Evolutionary conservation across 2,113 vertebrate species (phyloP).

Genomic region (Quiscalus mexicanus): DNA sequence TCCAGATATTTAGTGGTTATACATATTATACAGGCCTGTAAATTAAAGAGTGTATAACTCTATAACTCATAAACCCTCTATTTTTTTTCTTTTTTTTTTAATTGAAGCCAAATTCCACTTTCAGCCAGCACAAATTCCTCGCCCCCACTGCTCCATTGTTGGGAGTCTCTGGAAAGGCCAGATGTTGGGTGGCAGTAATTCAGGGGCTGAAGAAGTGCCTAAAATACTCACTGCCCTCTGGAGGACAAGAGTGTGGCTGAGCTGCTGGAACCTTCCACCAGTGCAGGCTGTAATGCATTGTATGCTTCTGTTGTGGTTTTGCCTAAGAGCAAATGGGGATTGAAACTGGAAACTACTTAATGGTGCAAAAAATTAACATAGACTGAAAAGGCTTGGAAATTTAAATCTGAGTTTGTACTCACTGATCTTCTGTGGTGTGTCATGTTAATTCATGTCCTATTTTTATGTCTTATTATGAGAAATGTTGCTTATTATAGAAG

Average conservation of each 20-base stretch:
- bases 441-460: constrained; percentile 4
- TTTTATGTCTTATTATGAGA: constrained; percentile 37
- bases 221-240: neutral
- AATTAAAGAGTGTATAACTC: constrained; percentile 12
- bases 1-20: constrained; percentile 3
- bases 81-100: neutral
- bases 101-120: constrained; percentile 50
- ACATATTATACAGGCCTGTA: neutral
- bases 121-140: neutral
- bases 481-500: constrained; percentile 25
- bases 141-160: neutral
- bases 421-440: neutral
- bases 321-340: neutral
- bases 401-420: neutral
- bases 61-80: neutral
- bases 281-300: neutral
- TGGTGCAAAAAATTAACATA: constrained; percentile 49
- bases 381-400: neutral
- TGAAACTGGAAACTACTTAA: constrained; percentile 60
- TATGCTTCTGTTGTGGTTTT: constrained; percentile 6
- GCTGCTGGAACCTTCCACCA: neutral
- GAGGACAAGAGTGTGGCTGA: neutral
- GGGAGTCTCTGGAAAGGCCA: constrained; percentile 12
- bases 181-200: neutral
- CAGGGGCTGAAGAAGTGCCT: neutral